Percentiles rank a stretch among this genome's conserved stretches.
Evolutionary conservation across 2,797 vertebrate genomes (phyloP).

Genomic region (Rhinogobio ventralis): DNA sequence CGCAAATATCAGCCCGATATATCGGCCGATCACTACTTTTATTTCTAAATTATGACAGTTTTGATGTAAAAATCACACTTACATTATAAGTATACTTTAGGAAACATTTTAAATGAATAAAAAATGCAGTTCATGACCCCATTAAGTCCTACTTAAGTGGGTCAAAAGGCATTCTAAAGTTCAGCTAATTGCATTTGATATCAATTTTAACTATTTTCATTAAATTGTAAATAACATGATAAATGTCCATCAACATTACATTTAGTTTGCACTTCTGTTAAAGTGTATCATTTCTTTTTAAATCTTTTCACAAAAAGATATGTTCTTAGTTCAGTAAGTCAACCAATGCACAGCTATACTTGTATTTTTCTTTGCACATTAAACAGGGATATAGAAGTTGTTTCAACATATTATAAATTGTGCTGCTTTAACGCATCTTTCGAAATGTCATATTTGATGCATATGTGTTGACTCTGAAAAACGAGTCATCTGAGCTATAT

Average conservation of each 20-base stretch:
- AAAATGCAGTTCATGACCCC: no score
- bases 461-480: conserved; percentile 10
- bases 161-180: neutral
- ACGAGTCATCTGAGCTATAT: neutral
- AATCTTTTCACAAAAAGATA: neutral
- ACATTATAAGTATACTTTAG: no score
- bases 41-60: no score
- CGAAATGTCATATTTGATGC: conserved; percentile 16
- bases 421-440: neutral
- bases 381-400: neutral
- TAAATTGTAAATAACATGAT: neutral
- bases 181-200: neutral
- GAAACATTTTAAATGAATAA: no score
- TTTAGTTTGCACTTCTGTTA: neutral
- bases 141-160: neutral
- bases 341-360: neutral
- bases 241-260: neutral
- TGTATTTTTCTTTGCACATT: neutral
- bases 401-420: neutral
- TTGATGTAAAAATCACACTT: no score
- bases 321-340: neutral
- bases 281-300: neutral
- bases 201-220: neutral
- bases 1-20: no score
- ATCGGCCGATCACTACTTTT: no score